Evolutionary conservation across 2,113 vertebrate species (phyloP).

Genomic region (Eptatretus burgeri): DNA sequence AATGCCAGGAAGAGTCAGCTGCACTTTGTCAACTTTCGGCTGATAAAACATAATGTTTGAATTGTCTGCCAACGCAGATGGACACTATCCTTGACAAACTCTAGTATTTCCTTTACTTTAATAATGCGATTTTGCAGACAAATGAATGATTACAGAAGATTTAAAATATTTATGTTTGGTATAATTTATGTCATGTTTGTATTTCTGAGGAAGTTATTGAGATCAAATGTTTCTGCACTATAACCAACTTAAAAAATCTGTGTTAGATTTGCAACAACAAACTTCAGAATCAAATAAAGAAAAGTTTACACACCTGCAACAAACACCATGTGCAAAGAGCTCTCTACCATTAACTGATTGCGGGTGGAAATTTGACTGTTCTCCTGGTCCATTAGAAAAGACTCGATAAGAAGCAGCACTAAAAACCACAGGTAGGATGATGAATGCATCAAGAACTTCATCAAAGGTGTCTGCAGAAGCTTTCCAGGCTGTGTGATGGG

Average conservation of each 20-base stretch:
- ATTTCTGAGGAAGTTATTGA: too few species aligned
- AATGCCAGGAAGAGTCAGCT: too few species aligned
- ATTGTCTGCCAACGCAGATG: too few species aligned
- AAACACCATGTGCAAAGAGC: conserved; percentile 58
- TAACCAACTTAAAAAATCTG: too few species aligned
- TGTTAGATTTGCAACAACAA: background rate
- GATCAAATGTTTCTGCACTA: too few species aligned
- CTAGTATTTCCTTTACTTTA: too few species aligned
- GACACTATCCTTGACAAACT: too few species aligned
- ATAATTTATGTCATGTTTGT: too few species aligned
- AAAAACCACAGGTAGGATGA: conserved; percentile 67
- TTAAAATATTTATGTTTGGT: background rate
- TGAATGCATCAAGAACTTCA: conserved; percentile 50
- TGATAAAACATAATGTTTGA: too few species aligned
- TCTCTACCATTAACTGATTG: conserved; percentile 34
- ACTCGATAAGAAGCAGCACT: conserved; percentile 39
- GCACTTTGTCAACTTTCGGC: too few species aligned
- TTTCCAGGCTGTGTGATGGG: conserved; percentile 22
- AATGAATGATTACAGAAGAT: background rate
- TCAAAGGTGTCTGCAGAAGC: conserved; percentile 33
- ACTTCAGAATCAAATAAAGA: too few species aligned
- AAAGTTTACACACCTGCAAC: conserved; percentile 30
- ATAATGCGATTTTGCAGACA: too few species aligned
- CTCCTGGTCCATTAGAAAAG: conserved; percentile 36
- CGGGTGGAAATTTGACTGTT: conserved; percentile 24